Evolutionary conservation across 2,113 vertebrate genomes (phyloP).

Genomic region (Dicaeum eximium): DNA sequence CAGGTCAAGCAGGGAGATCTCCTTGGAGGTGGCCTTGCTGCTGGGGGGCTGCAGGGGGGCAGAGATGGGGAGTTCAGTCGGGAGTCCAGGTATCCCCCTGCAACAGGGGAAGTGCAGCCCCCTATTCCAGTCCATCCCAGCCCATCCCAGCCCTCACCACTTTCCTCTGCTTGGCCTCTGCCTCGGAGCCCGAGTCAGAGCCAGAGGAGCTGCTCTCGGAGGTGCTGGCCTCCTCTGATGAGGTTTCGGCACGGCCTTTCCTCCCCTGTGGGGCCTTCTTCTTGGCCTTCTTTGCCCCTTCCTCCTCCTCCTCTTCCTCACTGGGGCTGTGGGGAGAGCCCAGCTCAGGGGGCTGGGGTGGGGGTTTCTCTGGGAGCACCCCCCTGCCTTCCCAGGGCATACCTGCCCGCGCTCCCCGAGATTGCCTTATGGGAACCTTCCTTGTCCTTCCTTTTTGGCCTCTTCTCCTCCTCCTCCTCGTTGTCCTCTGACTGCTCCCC

Average conservation of each 20-base stretch:
- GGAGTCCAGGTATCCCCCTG: no score
- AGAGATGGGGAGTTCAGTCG: neutral
- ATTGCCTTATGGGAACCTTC: slow-evolving; percentile 66
- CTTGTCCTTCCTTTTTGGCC: slow-evolving; percentile 62
- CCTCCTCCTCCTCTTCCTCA: slow-evolving; percentile 80
- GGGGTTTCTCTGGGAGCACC: fast-evolving
- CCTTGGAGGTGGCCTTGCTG: slow-evolving; percentile 78
- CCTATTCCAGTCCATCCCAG: no score
- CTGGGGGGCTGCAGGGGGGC: slow-evolving; percentile 47
- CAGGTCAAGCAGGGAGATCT: slow-evolving; percentile 93
- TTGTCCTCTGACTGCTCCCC: slow-evolving; percentile 75
- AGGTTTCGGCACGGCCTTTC: slow-evolving; percentile 71
- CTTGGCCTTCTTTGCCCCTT: slow-evolving; percentile 57
- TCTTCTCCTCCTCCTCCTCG: slow-evolving; percentile 74
- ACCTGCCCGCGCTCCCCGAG: slow-evolving; percentile 70
- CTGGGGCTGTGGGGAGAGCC: slow-evolving; percentile 40
- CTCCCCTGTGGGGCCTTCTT: slow-evolving; percentile 57
- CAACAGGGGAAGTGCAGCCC: no score
- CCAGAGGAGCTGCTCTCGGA: slow-evolving; percentile 87
- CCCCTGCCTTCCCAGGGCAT: neutral
- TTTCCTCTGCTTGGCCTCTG: slow-evolving; percentile 75
- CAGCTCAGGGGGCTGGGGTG: neutral
- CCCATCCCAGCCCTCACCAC: slow-evolving; percentile 58
- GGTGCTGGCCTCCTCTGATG: slow-evolving; percentile 80
- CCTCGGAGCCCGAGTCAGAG: slow-evolving; percentile 78